Base-by-base conservation (phyloP, 2,888 invertebrate genomes). In the Azorinus chamasolen region DNA sequence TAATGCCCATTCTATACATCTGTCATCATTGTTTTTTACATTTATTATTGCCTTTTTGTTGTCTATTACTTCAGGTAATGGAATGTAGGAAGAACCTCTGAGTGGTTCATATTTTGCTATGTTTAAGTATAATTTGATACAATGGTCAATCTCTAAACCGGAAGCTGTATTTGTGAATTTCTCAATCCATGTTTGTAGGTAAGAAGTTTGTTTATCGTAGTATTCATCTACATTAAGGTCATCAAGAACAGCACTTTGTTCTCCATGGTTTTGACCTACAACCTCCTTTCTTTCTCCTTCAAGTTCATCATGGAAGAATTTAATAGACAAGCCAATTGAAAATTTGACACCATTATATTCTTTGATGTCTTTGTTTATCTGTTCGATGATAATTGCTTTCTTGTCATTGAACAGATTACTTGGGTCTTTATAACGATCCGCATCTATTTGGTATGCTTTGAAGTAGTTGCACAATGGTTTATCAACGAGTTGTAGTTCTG, bases 21-120 rank as follows among this genome's bases (percentile, higher is more conserved):
- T n/a, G n/a, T n/a, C n/a, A n/a, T n/a, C n/a, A n/a, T n/a, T n/a
- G n/a, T n/a, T n/a, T n/a, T n/a, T n/a, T n/a, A n/a, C n/a, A n/a
- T n/a, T 64, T 32, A 65, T 68, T 6, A 73, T 63, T 37, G 66
- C 66, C 45, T 73, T 73, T 20, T 73, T 73, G 14, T 73, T 66
- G 10, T 59, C 61, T 1, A 61, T 14, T 18, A 54, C 55, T 22
- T 71, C 50, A 45, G n/a, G n/a, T n/a, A n/a, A n/a, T n/a, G n/a
- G n/a, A n/a, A n/a, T n/a, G n/a, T n/a, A n/a, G n/a, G n/a, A n/a
- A n/a, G n/a, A n/a, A n/a, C n/a, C n/a, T n/a, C n/a, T n/a, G n/a
- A n/a, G n/a, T n/a, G n/a, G n/a, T n/a, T n/a, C n/a, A n/a, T n/a
- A n/a, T n/a, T n/a, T n/a, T n/a, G n/a, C n/a, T n/a, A n/a, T n/a